Evolutionary conservation across 92 coral and sea anemone species (phyloP), one percentile per base, ranked within the genome.

Genomic region (Zoanthus sansibaricus): DNA sequence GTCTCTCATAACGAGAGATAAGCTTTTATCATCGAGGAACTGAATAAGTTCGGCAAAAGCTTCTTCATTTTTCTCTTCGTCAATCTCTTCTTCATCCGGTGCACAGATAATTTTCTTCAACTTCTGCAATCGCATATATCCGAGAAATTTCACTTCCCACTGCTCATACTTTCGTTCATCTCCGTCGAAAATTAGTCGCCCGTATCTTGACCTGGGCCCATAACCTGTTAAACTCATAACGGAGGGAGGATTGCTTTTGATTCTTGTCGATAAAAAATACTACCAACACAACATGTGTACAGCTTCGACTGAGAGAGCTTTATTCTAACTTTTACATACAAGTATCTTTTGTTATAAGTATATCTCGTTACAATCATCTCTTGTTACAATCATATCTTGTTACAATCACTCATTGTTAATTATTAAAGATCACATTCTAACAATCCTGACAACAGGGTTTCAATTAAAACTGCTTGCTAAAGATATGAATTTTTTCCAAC

Each of bases 91-190:
- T 5, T 70, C 86, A 6, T 64, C 79, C 4, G 62, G 66, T 42
- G 70, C 92, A 10, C 37, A 16, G 59, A 83, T 83, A 5, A 69
- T 75, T 18, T 83, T 56, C 78, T 86, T 59, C 71, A 86, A 79
- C 42, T 91, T 91, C 31, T 84, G 91, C 9, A 88, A 91, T 21
- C 91, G 74, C 91, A 87, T 77, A 11, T 82, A 76, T 25, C 86
- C 94, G 20, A 91, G 83, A 51, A 88, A 91, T 86, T 86, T 91
- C 49, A 91, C 91, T 55, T 91, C 90, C 94, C 94, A 91, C 66
- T 91, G 59, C 59, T 54, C 92, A 52, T 91, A 91, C 59, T 86
- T 91, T 56, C 66, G 73, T 58, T 89, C 92, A 21, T 92, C 91
- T 17, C 94, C 42, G 42, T 37, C 42, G 42, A 37, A 37, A 37